Evolutionary conservation across 1,140 invertebrate genomes (phyloP), one percentile per base, ranked within the genome.

Genomic region (Battus philenor): DNA sequence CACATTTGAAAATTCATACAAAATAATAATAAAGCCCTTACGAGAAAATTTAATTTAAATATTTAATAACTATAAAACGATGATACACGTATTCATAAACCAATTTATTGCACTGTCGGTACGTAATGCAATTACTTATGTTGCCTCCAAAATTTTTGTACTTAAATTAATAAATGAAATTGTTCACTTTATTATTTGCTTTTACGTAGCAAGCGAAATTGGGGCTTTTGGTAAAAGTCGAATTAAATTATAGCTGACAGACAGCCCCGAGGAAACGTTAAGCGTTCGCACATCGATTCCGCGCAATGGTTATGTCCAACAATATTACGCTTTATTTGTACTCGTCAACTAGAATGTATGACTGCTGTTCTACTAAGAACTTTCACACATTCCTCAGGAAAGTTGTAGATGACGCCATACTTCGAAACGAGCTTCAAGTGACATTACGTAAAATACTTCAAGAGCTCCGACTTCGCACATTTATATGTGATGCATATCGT

Each of bases 371-470:
- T 30, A 64, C 49, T 60, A 53, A 39, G 46, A 52, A 49, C 54
- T 62, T 60, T 68, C 56, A 71, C 63, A 59, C 54, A 38, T 48
- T 47, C 50, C 60, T 55, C 45, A 54, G 47, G 51, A 63, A 76
- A 72, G 45, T 73, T 73, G 44, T 51, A 43, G 16, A 48, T 50
- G 52, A 65, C 49, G 60, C 53, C 32, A 38, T 53, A 56, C 54
- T 69, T 59, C 29, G 27, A 55, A 52, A 24, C 33, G 48, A 34
- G 54, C 50, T 60, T 65, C 58, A 58, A 72, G 54, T 64, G 54
- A 51, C 60, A 49, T 68, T 62, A 65, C 43, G 63, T 59, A 58
- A 60, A 66, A 68, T 47, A 68, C 26, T 52, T 51, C 58, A 58
- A 57, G 64, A 60, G 69, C 59, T 54, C 47, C 26, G 33, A 33